Percentiles rank a stretch among this genome's conserved stretches.
Evolutionary conservation across 2,113 vertebrate species (phyloP).

Genomic region (Clarias magur): DNA sequence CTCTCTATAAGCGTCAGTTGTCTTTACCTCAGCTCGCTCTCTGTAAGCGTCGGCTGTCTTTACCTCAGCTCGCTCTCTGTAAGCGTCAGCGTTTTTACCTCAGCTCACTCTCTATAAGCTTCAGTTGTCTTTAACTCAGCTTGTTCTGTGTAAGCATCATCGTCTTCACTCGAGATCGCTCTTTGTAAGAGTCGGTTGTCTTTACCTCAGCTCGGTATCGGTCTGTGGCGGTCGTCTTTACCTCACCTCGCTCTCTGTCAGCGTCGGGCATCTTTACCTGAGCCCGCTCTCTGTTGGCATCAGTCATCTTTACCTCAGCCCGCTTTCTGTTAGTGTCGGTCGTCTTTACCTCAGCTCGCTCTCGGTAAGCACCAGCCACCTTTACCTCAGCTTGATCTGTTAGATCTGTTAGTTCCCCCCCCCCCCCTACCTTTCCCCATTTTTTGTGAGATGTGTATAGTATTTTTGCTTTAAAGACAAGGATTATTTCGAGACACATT

Average conservation of each 20-base stretch:
- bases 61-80: neutral
- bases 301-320: neutral
- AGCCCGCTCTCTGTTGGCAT: neutral
- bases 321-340: neutral
- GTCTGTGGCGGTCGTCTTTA: neutral
- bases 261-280: neutral
- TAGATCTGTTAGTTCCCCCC: too few species aligned
- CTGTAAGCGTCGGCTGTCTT: neutral
- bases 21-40: neutral
- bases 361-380: rapidly evolving
- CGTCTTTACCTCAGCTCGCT: neutral
- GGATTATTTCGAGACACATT: neutral
- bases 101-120: neutral
- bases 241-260: neutral
- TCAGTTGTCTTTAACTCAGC: neutral
- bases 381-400: neutral
- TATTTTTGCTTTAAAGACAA: neutral
- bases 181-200: neutral
- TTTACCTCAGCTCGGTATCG: neutral
- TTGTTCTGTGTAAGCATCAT: too few species aligned
- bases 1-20: neutral
- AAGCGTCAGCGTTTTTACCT: neutral
- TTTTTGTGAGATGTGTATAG: neutral
- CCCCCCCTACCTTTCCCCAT: neutral
- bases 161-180: too few species aligned